Evolutionary conservation across 1,140 invertebrate species (phyloP), one percentile per base, ranked within the genome.

Genomic region (Zaprionus davidi): DNA sequence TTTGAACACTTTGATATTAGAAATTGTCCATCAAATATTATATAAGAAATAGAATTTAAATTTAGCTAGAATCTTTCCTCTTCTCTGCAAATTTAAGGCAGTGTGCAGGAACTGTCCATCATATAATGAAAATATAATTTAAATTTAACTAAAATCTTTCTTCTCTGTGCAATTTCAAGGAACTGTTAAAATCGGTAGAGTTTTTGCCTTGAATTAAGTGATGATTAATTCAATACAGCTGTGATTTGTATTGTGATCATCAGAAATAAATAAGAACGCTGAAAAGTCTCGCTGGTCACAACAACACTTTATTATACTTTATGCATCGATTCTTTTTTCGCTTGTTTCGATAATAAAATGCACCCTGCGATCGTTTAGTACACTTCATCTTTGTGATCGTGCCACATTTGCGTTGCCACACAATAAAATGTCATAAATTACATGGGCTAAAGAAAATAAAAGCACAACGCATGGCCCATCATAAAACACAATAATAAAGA

Each of bases 381-480:
- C 49, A 71, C 12, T n/a, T 24, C 46, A 51, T 51, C 46, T 24
- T 51, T 51, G 22, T 51, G 11, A 55, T 26, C 65, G 38, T 55
- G 76, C 55, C 55, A 73, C 66, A 87, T 81, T 88, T 82, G 81
- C 77, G 44, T 88, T 81, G 84, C 84, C 81, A 78, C 84, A 90
- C 84, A 90, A 88, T 84, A 84, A 90, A 88, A 90, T 84, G 85
- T 77, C 85, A 88, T 88, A 90, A 88, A 88, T 88, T 84, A 90
- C 67, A 78, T 71, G 57, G 72, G 64, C 26, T 62, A 28, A 59
- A 71, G 22, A 57, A 73, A 73, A 72, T 65, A 73, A 80, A 72
- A 87, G 84, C 84, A 84, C 78, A 83, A 71, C 81, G 84, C 85
- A 71, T 75, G 74, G 80, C 80, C 72, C 84, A 88, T 83, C 85